Conservation (phyloP, 2,113 vertebrate genomes). For the Tupaia chinensis region DNA sequence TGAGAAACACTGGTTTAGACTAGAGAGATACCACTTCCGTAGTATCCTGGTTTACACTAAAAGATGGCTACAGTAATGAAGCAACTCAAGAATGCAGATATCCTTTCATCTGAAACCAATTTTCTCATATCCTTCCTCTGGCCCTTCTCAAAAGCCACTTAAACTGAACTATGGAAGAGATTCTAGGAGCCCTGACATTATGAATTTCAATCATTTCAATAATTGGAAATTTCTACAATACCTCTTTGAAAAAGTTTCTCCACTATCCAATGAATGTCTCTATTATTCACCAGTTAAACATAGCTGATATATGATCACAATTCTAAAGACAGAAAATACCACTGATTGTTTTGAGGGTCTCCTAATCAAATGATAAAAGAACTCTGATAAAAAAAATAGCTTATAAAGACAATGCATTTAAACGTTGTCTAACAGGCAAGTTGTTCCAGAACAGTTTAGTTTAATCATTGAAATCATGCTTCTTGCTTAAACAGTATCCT, state of each 20-base stretch:
- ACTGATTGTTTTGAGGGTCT: background rate
- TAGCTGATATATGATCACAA: background rate
- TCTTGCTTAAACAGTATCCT: conserved; percentile 69
- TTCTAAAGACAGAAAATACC: background rate
- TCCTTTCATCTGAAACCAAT: background rate
- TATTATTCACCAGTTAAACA: background rate
- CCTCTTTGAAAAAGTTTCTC: background rate
- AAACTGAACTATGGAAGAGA: background rate
- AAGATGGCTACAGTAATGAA: background rate
- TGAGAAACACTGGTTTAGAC: background rate
- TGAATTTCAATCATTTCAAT: background rate
- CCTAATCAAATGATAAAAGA: conserved; percentile 57
- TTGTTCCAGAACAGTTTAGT: conserved; percentile 1
- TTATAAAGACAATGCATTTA: conserved; percentile 4
- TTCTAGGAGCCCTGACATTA: background rate
- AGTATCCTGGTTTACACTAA: background rate
- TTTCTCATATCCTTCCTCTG: background rate
- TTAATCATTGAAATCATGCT: conserved; percentile 66
- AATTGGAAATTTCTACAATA: background rate
- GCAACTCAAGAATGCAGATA: background rate
- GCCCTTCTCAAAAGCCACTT: conserved; percentile 40
- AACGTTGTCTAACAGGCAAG: conserved; percentile 31
- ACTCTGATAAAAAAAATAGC: conserved; percentile 45
- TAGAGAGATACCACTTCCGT: background rate
- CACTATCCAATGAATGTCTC: conserved; percentile 4